These are phyloP conservation scores for Eilema sororculum DNA, from an alignment of 2,888 invertebrate genomes.

Conservation along the genomic window DNA sequence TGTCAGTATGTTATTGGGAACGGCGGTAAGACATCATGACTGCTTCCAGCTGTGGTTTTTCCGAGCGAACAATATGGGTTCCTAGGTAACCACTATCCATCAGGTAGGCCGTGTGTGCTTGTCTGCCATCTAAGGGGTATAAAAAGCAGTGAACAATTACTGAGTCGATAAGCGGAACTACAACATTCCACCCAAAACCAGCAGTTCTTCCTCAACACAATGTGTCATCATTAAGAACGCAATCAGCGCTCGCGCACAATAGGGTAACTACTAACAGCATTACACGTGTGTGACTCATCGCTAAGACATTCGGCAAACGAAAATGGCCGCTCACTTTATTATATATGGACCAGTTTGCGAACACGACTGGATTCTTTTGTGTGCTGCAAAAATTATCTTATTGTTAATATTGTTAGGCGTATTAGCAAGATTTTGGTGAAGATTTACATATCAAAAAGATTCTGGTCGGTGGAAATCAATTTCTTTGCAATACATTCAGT, in stretches of 20 bases:
- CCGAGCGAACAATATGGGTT: no score
- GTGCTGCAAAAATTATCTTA: not conserved
- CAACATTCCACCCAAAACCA: conserved; percentile 10
- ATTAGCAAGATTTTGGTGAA: not conserved
- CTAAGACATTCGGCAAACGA: conserved; percentile 54
- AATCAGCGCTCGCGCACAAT: conserved; percentile 52
- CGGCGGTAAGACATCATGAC: no score
- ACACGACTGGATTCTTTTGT: conserved; percentile 44
- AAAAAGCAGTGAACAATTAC: not conserved
- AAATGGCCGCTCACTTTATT: conserved; percentile 52
- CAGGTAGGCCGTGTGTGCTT: no score
- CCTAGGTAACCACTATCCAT: no score
- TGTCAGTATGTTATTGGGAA: no score
- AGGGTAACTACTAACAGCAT: conserved; percentile 47
- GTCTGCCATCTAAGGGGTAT: no score
- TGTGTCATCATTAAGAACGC: conserved; percentile 56
- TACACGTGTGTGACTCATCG: conserved; percentile 62
- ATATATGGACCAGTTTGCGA: conserved; percentile 49
- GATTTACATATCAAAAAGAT: not conserved
- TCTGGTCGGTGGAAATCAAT: not conserved
- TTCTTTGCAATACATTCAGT: not conserved
- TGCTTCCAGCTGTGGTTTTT: no score
- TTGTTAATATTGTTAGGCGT: conserved; percentile 1
- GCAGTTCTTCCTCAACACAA: conserved; percentile 18
- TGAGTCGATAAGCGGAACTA: conserved; percentile 2